Percentiles rank a stretch among this genome's conserved stretches.
These are phyloP conservation scores for Dysmachus trigonus DNA, from an alignment of 2,888 invertebrate genomes.

Conservation along the genomic window DNA sequence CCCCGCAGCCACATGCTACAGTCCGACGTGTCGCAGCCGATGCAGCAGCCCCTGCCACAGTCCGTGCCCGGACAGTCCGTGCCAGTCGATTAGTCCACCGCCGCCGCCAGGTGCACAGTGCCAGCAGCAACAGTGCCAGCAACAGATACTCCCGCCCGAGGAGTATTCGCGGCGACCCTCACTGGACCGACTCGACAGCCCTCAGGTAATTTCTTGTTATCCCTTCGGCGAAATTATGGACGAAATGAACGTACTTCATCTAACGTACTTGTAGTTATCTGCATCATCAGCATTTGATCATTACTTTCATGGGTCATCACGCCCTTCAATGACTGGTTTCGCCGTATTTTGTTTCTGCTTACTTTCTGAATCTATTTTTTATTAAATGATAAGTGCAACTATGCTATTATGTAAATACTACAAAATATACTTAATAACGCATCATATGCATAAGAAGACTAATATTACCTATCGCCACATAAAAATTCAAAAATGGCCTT, in stretches of 20 bases:
- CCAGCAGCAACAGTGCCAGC: slow-evolving; percentile 59
- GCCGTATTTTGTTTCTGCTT: background rate
- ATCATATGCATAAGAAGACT: too few species aligned
- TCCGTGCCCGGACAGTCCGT: slow-evolving; percentile 63
- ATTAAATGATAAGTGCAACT: too few species aligned
- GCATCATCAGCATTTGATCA: slow-evolving; percentile 20
- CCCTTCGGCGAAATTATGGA: slow-evolving; percentile 46
- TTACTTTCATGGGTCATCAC: background rate
- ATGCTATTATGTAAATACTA: too few species aligned
- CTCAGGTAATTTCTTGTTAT: slow-evolving; percentile 59
- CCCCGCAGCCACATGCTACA: slow-evolving; percentile 58
- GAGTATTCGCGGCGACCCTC: slow-evolving; percentile 71
- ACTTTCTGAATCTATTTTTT: background rate
- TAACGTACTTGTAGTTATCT: background rate
- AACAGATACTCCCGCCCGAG: slow-evolving; percentile 60
- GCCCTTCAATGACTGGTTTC: slow-evolving; percentile 25
- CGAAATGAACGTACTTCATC: slow-evolving; percentile 44
- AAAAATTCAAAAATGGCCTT: too few species aligned
- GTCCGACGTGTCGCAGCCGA: slow-evolving; percentile 64
- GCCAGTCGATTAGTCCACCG: slow-evolving; percentile 69
- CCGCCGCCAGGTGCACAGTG: slow-evolving; percentile 58
- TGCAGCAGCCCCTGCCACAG: slow-evolving; percentile 64
- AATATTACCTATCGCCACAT: too few species aligned
- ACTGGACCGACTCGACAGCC: slow-evolving; percentile 68
- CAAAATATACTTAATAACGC: too few species aligned